These are phyloP conservation scores for Bellardia pandia DNA, from an alignment of 2,888 invertebrate species.

Conservation along the genomic window DNA sequence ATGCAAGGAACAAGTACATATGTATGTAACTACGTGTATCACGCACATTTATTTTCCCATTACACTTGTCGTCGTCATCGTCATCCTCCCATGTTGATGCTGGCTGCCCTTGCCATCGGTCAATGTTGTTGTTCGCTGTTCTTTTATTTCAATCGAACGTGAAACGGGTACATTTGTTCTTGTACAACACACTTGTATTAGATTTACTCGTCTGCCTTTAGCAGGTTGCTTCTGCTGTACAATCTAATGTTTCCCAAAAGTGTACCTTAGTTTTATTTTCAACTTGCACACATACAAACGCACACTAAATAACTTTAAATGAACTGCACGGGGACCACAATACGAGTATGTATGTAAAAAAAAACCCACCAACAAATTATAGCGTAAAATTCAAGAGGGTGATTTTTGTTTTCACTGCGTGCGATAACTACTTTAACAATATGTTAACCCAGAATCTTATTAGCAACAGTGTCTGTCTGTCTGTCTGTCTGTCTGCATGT, in stretches of 20 bases:
- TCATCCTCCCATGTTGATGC: constrained; percentile 72
- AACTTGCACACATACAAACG: constrained; percentile 58
- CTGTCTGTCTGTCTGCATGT: neutral
- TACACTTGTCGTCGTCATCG: constrained; percentile 71
- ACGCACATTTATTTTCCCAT: constrained; percentile 65
- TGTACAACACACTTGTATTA: constrained; percentile 28
- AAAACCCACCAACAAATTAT: constrained; percentile 77
- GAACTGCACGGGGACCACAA: constrained; percentile 80
- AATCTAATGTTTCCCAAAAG: constrained; percentile 81
- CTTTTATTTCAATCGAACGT: constrained; percentile 74
- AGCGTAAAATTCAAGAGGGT: constrained; percentile 72
- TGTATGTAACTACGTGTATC: constrained; percentile 10
- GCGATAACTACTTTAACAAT: constrained; percentile 79
- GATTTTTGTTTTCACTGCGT: constrained; percentile 71
- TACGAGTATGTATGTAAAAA: constrained; percentile 68
- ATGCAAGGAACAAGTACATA: constrained; percentile 23
- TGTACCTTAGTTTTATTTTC: constrained; percentile 77
- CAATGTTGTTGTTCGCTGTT: constrained; percentile 75
- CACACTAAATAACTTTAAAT: constrained; percentile 74
- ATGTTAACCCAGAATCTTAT: constrained; percentile 82
- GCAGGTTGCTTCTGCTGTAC: constrained; percentile 44
- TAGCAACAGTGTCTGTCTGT: constrained; percentile 62
- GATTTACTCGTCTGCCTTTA: constrained; percentile 62
- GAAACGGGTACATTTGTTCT: constrained; percentile 40
- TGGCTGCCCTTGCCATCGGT: constrained; percentile 61